phyloP scores from a whole-genome alignment of 2,113 vertebrate genomes.

The Forbesichthys papilliferus region DNA sequence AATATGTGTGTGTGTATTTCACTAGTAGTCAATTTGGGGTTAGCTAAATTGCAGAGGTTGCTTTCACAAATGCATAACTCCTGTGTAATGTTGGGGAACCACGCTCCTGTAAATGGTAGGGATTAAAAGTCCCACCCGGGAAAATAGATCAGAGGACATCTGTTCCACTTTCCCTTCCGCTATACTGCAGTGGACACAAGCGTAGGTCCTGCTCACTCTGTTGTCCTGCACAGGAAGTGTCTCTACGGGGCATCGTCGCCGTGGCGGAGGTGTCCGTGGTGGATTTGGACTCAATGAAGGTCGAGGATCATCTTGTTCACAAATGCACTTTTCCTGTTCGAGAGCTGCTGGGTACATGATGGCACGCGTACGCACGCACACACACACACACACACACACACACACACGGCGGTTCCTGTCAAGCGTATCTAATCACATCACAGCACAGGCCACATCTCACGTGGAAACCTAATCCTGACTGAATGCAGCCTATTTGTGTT shows the following conservation, averaged over 20 bases:
- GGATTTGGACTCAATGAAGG: constrained; percentile 32
- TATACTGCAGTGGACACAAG: too few relatives aligned
- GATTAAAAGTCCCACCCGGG: too few relatives aligned
- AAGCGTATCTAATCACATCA: too few relatives aligned
- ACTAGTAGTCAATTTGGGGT: background rate
- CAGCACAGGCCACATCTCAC: too few relatives aligned
- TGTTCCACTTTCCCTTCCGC: too few relatives aligned
- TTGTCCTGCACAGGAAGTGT: constrained; percentile 36
- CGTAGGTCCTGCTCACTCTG: too few relatives aligned
- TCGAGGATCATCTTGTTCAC: constrained; percentile 31
- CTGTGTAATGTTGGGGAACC: too few relatives aligned
- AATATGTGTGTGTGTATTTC: background rate
- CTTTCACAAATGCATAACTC: background rate
- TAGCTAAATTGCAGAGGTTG: background rate
- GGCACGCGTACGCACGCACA: too few relatives aligned
- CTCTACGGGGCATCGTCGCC: constrained; percentile 36
- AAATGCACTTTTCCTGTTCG: constrained; percentile 45
- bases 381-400: background rate
- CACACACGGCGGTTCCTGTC: background rate
- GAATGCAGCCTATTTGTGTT: background rate
- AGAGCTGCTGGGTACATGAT: constrained; percentile 53
- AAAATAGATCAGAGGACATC: too few relatives aligned
- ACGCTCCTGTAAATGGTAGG: too few relatives aligned
- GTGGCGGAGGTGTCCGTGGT: constrained; percentile 40
- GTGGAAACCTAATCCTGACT: background rate